phyloP scores from a whole-genome alignment of 2,888 invertebrate genomes.

The Chaetogeoica ovagalla region DNA sequence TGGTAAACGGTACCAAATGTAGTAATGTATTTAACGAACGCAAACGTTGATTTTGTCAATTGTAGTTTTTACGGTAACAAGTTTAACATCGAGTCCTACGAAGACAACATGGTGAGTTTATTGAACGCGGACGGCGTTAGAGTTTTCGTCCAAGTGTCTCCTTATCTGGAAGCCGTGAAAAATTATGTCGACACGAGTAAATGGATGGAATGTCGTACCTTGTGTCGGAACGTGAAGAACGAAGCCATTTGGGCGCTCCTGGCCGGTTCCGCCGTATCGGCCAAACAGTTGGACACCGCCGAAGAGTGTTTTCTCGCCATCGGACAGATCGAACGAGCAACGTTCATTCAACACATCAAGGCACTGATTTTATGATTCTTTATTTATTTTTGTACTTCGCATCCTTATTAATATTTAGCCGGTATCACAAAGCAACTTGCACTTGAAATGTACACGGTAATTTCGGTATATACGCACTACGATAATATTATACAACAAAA shows the following conservation, averaged over 20 bases:
- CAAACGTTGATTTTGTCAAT: constrained; percentile 54
- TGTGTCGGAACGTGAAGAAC: constrained; percentile 72
- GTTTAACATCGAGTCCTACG: constrained; percentile 69
- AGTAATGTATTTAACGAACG: not conserved
- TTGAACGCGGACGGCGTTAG: constrained; percentile 78
- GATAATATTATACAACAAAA: no score
- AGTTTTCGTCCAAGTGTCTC: constrained; percentile 72
- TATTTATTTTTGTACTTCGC: no score
- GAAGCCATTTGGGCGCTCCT: constrained; percentile 87
- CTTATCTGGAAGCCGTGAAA: constrained; percentile 71
- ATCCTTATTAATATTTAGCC: no score
- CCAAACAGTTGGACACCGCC: constrained; percentile 83
- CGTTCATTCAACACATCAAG: constrained; percentile 80
- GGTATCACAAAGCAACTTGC: no score
- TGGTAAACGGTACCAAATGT: no score
- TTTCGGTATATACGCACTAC: no score
- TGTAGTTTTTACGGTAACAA: constrained; percentile 81
- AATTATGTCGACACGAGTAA: constrained; percentile 73
- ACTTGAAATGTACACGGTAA: no score
- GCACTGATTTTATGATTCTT: constrained; percentile 60
- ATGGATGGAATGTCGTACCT: constrained; percentile 83
- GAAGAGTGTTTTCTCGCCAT: constrained; percentile 94
- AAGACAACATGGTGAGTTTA: constrained; percentile 59
- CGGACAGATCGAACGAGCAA: constrained; percentile 83
- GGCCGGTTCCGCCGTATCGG: constrained; percentile 86